phyloP scores from a whole-genome alignment of 2,113 vertebrate genomes.

The Sphyrna mokarran region DNA sequence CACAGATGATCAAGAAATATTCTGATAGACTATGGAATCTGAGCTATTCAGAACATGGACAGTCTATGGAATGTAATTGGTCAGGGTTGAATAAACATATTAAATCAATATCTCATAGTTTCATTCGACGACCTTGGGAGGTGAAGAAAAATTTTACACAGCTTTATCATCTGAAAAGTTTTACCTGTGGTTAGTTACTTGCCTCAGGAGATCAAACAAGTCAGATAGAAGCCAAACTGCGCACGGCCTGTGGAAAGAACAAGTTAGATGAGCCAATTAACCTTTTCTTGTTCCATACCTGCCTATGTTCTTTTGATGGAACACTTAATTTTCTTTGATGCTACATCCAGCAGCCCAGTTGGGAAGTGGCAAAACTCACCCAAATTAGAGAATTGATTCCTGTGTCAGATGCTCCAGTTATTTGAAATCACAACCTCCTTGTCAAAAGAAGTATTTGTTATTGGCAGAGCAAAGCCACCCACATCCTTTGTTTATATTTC shows the following conservation, averaged over 20 bases:
- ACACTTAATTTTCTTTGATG: slow-evolving; percentile 15
- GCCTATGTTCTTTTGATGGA: slow-evolving; percentile 7
- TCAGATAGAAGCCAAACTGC: not conserved
- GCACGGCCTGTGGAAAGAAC: not conserved
- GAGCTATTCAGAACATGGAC: not conserved
- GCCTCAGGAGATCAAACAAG: not conserved
- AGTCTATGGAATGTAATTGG: not conserved
- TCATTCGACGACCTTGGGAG: slow-evolving; percentile 1
- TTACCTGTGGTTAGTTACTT: slow-evolving; percentile 31
- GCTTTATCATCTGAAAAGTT: slow-evolving; percentile 12
- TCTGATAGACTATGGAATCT: not conserved
- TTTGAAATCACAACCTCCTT: not conserved
- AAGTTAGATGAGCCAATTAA: slow-evolving; percentile 29
- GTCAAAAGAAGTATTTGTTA: not conserved
- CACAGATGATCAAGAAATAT: slow-evolving; percentile 13
- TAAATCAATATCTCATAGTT: not conserved
- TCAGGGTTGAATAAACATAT: slow-evolving; percentile 7
- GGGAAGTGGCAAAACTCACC: slow-evolving; percentile 6
- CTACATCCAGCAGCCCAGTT: not conserved
- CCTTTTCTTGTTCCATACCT: slow-evolving; percentile 27
- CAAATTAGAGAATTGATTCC: not conserved
- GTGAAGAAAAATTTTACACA: not conserved
- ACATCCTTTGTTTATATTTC: not conserved
- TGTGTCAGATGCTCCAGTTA: not conserved
- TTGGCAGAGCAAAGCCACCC: not conserved